A percentile compares a stretch with the other conserved stretches of the same genome.
Evolutionary conservation across 2,113 vertebrate genomes (phyloP).

Genomic region (Gallinago paraguaiae): DNA sequence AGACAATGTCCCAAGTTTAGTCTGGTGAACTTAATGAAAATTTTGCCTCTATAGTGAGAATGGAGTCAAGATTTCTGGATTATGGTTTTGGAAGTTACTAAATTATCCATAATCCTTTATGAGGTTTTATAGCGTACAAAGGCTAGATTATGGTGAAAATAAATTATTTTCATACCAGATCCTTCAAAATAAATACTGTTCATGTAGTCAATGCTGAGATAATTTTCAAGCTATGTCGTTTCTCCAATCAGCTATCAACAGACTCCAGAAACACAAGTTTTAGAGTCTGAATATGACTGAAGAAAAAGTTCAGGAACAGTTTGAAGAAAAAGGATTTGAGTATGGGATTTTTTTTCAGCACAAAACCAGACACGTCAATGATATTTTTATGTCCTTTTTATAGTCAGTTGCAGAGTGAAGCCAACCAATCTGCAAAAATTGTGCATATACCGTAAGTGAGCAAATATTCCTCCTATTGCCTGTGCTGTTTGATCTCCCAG

Average conservation of each 20-base stretch:
- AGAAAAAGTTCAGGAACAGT: constrained; percentile 23
- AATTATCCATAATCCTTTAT: background rate
- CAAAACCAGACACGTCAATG: constrained; percentile 34
- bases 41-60: background rate
- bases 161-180: background rate
- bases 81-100: background rate
- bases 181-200: background rate
- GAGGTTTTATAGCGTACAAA: background rate
- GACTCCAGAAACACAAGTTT: background rate
- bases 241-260: background rate
- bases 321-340: background rate
- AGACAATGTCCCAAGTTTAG: background rate
- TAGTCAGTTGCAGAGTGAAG: constrained; percentile 28
- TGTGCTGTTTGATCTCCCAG: constrained; percentile 16
- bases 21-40: background rate
- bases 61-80: background rate
- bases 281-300: background rate
- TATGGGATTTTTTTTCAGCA: background rate
- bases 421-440: constrained; percentile 52
- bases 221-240: background rate
- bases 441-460: background rate
- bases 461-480: constrained; percentile 36
- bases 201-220: background rate
- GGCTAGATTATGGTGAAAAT: background rate
- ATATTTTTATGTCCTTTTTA: constrained; percentile 42